Evolutionary conservation across 2,888 invertebrate species (phyloP), one percentile per base, ranked within the genome.

Genomic region (Monopis laevigella): DNA sequence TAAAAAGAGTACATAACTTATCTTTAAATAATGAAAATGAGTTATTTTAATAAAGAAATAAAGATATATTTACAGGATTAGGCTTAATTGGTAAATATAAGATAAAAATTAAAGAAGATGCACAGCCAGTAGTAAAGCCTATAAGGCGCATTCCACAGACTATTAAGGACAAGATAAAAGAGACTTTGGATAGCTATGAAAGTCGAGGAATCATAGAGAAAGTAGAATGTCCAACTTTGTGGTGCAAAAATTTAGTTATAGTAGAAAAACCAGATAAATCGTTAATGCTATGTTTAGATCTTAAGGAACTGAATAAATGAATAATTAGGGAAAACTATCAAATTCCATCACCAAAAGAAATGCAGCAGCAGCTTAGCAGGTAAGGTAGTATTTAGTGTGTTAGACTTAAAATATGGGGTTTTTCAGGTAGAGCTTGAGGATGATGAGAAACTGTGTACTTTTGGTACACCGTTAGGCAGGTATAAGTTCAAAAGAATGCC

Each of bases 231-330:
- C 48, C 46, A 1, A 48, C 48, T 11, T 24, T n/a, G 1, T 48
- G 45, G 46, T 42, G 41, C 7, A 44, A 45, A 36, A 53, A 51
- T 43, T 30, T 54, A 8, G 52, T 54, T 2, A 48, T 54, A 24
- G 51, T 53, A 7, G 51, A 54, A 40, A 56, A 56, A 43, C 48
- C 48, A 13, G 45, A 54, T 45, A 44, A 43, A n/a, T 45, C 44
- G 5, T 16, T 56, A 10, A 29, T 56, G 16, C 24, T 58, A 8
- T 57, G 58, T 43, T 35, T 58, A 32, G 54, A 57, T 35, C 55
- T 58, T 5, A 39, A 45, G 21, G 46, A 53, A 27, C 13, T 45
- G 18, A 45, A 47, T 34, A 26, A 43, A 41, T 8, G 8, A 12
- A 41, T 43, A 7, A 10, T 41, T 48, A 36, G 55, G 51, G 43